Evolutionary conservation across 1,140 invertebrate genomes (phyloP), one percentile per base, ranked within the genome.

Genomic region (Megalopta genalis): DNA sequence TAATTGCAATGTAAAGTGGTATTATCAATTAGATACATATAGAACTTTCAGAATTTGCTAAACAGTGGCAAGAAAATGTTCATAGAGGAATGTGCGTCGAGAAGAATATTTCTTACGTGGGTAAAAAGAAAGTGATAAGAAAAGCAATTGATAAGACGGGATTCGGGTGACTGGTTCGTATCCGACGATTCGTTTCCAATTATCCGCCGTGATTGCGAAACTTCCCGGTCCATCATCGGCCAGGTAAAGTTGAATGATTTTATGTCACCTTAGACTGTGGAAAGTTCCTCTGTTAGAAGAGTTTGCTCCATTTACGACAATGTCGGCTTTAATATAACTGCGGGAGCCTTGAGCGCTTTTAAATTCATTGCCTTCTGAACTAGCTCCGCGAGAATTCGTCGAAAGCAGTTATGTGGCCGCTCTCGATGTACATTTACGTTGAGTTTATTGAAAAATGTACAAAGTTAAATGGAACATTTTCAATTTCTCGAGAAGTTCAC

Each of bases 321-420:
- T 62, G 57, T 71, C 69, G 60, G 52, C 63, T 73, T 73, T 62
- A 73, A 63, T 73, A 60, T 49, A 63, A 73, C 70, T 23, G 27
- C 12, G 39, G 6, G 9, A 49, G 23, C 60, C 23, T 73, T 63
- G 59, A 60, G 60, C 49, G 70, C 70, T 73, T 63, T 73, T 49
- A 73, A 73, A 73, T 73, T 63, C 42, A 73, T 73, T 73, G 63
- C 70, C 27, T 14, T 39, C 42, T 18, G 57, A 46, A 72, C 39
- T 46, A 23, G 65, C n/a, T 46, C 12, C 23, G 65, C 27, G 65
- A 23, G 18, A 66, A 1, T 73, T 46, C 57, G 18, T 23, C 23
- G 16, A 10, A 25, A 62, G 69, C 9, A 23, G 37, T 71, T 71
- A 67, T 42, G 25, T 67, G 46, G 65, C 5, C 14, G 65, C 46